Percentiles rank a stretch among this genome's conserved stretches.
These are phyloP conservation scores for Catostomus latipinnis DNA, from an alignment of 2,797 vertebrate species.

Conservation along the genomic window DNA sequence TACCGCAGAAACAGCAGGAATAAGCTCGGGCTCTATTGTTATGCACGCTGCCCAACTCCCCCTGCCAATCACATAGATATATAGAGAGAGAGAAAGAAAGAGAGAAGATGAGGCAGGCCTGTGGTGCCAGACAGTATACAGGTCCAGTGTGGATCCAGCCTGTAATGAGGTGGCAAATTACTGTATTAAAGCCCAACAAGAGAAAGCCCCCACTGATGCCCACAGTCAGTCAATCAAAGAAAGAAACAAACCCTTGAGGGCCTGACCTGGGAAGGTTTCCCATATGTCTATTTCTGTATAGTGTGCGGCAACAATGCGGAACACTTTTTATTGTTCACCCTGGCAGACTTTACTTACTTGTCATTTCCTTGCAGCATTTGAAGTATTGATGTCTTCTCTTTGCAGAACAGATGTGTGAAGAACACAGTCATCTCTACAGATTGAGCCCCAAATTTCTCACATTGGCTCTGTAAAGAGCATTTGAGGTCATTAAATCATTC, in stretches of 20 bases:
- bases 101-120: conserved; percentile 65
- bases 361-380: conserved; percentile 72
- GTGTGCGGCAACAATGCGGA: conserved; percentile 73
- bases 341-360: conserved; percentile 74
- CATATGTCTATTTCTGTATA: conserved; percentile 68
- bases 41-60: conserved; percentile 49
- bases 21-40: conserved; percentile 55
- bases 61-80: conserved; percentile 47
- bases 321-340: conserved; percentile 77
- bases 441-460: conserved; percentile 37
- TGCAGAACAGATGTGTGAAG: conserved; percentile 61
- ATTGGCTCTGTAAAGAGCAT: conserved; percentile 12
- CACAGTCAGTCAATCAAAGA: conserved; percentile 66
- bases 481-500: conserved; percentile 30
- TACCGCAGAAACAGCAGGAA: conserved; percentile 47
- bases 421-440: conserved; percentile 45
- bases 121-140: conserved; percentile 64
- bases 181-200: conserved; percentile 75
- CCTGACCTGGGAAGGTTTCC: conserved; percentile 54
- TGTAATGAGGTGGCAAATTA: conserved; percentile 84
- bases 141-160: conserved; percentile 76
- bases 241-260: conserved; percentile 69
- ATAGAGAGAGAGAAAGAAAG: conserved; percentile 43
- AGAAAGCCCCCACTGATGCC: conserved; percentile 74
- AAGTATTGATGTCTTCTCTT: conserved; percentile 64